Percentiles rank a stretch among this genome's conserved stretches.
phyloP scores from a whole-genome alignment of 2,113 vertebrate genomes.

The Cephalopholis sonnerati region DNA sequence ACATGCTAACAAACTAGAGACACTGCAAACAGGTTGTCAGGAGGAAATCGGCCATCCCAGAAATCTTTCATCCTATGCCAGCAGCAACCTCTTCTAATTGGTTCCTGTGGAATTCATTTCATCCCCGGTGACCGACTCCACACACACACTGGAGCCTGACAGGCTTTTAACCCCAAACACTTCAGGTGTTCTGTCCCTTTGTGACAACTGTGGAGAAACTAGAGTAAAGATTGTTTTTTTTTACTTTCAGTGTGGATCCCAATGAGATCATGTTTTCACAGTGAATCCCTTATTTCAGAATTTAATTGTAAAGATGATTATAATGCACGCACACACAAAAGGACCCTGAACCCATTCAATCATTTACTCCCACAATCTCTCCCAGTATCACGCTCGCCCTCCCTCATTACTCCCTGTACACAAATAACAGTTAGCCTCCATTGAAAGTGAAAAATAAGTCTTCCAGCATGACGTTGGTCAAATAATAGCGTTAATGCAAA shows the following conservation, averaged over 20 bases:
- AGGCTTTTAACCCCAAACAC: constrained; percentile 73
- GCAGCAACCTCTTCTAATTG: constrained; percentile 78
- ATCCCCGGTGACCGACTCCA: constrained; percentile 65
- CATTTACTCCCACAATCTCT: background rate
- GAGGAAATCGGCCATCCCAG: constrained; percentile 56
- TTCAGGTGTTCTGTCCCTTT: constrained; percentile 49
- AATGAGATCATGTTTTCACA: constrained; percentile 23
- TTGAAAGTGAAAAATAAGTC: background rate
- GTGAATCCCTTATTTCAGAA: constrained; percentile 30
- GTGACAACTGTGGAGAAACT: constrained; percentile 29
- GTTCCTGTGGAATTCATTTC: constrained; percentile 81
- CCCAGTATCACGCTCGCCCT: background rate
- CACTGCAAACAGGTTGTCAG: constrained; percentile 63
- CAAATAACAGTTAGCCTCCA: constrained; percentile 15
- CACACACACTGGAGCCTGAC: constrained; percentile 61
- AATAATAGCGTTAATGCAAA: constrained; percentile 15
- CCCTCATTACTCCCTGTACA: background rate
- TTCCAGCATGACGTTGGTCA: constrained; percentile 1
- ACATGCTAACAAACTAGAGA: constrained; percentile 44
- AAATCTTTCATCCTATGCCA: constrained; percentile 71
- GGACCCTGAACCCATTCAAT: background rate
- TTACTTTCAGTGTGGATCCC: background rate
- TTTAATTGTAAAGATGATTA: background rate
- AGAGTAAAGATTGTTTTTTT: constrained; percentile 17
- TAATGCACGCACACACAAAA: background rate